phyloP scores from a whole-genome alignment of 2,113 vertebrate species.

The Pygoscelis adeliae region DNA sequence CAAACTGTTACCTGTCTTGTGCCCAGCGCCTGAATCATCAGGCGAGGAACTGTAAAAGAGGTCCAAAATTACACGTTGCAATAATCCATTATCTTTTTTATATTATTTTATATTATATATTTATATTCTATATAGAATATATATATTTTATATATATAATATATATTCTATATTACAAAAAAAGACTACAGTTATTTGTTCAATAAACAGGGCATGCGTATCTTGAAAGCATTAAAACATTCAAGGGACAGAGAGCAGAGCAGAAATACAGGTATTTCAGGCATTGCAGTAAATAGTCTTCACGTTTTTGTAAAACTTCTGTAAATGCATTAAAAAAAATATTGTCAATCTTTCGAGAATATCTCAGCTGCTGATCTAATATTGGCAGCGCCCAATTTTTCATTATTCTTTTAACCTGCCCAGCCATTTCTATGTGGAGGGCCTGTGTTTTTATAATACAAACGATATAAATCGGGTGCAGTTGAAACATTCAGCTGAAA shows the following conservation, averaged over 20 bases:
- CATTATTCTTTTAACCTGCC: not conserved
- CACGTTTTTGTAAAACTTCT: not conserved
- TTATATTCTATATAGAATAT: not conserved
- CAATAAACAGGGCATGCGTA: not conserved
- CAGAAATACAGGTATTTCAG: not conserved
- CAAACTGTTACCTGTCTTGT: rapidly evolving
- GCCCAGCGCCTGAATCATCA: rapidly evolving
- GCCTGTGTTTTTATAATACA: not conserved
- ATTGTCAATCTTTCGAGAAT: not conserved
- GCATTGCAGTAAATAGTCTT: not conserved
- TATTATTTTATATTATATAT: not conserved
- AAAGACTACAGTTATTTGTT: not conserved
- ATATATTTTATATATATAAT: not conserved
- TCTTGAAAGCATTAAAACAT: not conserved
- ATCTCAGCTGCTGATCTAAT: not conserved
- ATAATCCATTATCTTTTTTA: not conserved
- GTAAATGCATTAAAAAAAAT: not conserved
- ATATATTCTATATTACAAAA: not conserved
- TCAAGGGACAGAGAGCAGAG: not conserved
- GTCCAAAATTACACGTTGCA: not conserved
- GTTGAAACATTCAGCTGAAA: not conserved
- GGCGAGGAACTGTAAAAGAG: not conserved
- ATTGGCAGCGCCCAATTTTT: not conserved
- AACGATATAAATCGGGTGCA: not conserved
- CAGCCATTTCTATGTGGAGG: not conserved